These are phyloP conservation scores for Prunella strophiata DNA, from an alignment of 2,797 vertebrate species.

Conservation along the genomic window DNA sequence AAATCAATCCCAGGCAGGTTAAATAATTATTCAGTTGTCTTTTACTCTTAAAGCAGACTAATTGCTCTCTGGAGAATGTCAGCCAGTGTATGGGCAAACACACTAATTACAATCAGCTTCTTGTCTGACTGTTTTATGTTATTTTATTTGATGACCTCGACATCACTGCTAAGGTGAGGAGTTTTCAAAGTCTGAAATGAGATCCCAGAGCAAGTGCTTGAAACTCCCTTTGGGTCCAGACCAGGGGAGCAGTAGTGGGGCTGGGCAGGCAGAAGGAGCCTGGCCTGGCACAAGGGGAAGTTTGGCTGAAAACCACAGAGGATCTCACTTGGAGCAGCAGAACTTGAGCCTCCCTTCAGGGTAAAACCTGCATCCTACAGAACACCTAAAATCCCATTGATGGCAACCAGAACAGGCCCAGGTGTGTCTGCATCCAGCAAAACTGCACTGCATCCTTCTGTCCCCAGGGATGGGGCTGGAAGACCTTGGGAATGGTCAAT, in stretches of 20 bases:
- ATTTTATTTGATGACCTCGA: conserved; percentile 49
- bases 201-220: not conserved
- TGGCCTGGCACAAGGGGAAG: not conserved
- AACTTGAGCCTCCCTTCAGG: not conserved
- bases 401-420: not conserved
- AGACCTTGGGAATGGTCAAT: not conserved
- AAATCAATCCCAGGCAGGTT: conserved; percentile 77
- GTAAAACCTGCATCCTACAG: not conserved
- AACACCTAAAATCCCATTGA: not conserved
- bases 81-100: conserved; percentile 68
- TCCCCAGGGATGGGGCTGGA: not conserved
- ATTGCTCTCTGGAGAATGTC: conserved; percentile 78
- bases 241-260: not conserved
- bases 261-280: not conserved
- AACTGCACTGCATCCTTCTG: fast-evolving
- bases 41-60: conserved; percentile 76
- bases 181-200: not conserved
- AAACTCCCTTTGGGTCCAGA: not conserved
- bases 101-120: conserved; percentile 74
- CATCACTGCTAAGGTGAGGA: not conserved
- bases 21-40: conserved; percentile 76
- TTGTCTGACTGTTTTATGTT: conserved; percentile 12
- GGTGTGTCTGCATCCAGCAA: not conserved
- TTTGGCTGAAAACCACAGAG: not conserved
- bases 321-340: fast-evolving